Base-by-base conservation (phyloP, 2,797 vertebrate genomes). In the Vireo griseus region DNA sequence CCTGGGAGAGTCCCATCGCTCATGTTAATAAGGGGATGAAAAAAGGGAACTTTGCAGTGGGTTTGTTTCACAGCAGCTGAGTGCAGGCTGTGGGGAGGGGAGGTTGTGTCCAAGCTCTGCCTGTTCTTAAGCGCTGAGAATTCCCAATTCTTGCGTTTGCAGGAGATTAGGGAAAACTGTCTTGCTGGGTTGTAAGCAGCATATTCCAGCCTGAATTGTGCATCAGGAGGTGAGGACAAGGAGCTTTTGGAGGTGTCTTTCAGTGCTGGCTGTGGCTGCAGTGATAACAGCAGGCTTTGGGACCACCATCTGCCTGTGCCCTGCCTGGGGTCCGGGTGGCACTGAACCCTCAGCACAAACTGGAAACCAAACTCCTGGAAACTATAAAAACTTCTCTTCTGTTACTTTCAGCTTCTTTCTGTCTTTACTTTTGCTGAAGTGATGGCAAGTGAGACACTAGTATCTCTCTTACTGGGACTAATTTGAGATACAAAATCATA, bases 101-200 rank as follows among this genome's bases (percentile, higher is more conserved):
- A 25, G 5, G 3, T 44, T 22, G 25, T 42, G 29, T 31, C 48
- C 74, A 20, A 65, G 7, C 73, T 63, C 61, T 74, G 45, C 17
- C 33, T 66, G 3, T 5, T 40, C 15, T 7, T 3, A 13, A 58
- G 40, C 87, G 72, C 20, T 20, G n/a, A 76, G 22, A 74, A 61
- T 55, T 31, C 16, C 55, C 39, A n/a, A 1, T 57, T 75, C 61
- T 66, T 26, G 44, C 7, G 5, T 73, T 66, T 6, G 29, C 52
- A 67, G 75, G 62, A 72, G 63, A 92, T 88, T 19, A 8, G 54
- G 44, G 17, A 22, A 24, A 31, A 12, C 17, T 22, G 57, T 47
- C 31, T 19, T 0, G 0, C 17, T 25, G 18, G 72, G 42, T 5
- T 1, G 1, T 11, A 5, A 10, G 42, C 19, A 1, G 16, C 0